Base-by-base conservation (phyloP, 1,140 invertebrate species). In the Macrosteles quadrilineatus region DNA sequence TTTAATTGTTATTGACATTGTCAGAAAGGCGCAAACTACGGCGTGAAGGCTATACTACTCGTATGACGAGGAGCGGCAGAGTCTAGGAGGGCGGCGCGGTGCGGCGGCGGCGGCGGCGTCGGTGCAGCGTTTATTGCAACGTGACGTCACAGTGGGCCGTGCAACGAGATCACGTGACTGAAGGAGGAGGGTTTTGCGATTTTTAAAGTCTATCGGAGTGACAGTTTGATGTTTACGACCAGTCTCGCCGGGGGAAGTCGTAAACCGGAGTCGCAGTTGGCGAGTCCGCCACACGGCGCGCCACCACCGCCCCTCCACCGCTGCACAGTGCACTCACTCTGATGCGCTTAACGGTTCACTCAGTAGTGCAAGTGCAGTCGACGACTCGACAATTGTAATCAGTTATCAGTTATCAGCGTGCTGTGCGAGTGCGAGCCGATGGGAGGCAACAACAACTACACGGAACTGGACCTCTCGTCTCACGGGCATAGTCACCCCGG, bases 171-270 rank as follows among this genome's bases (percentile, higher is more conserved):
- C 65, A 67, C 65, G 65, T 67, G 65, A 67, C 63, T 32, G n/a
- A 9, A 43, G 32, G 63, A 66, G 63, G 63, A 66, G 63, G 63
- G 63, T 66, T 66, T 45, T 67, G 65, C 19, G 43, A 67, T 67
- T 67, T 67, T 53, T 67, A 67, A 67, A 67, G 65, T 67, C 65
- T 67, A 27, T 53, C 43, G 25, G 65, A 67, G 65, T 67, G 65
- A 67, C 65, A 67, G 65, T 67, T 67, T 67, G 63, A 67, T 53
- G 65, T 53, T 50, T 53, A 53, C 25, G 47, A 67, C 25, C 36
- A 67, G 65, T 67, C 65, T 50, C 43, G 65, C 30, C 65, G 65
- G 65, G 65, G n/a, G 65, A 53, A 29, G 29, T 67, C 43, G 65
- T 53, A 53, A 53, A 53, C n/a, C 43, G 36, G 32, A 27, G 30